phyloP scores from a whole-genome alignment of 2,113 vertebrate genomes.

The Lophochroa leadbeateri region DNA sequence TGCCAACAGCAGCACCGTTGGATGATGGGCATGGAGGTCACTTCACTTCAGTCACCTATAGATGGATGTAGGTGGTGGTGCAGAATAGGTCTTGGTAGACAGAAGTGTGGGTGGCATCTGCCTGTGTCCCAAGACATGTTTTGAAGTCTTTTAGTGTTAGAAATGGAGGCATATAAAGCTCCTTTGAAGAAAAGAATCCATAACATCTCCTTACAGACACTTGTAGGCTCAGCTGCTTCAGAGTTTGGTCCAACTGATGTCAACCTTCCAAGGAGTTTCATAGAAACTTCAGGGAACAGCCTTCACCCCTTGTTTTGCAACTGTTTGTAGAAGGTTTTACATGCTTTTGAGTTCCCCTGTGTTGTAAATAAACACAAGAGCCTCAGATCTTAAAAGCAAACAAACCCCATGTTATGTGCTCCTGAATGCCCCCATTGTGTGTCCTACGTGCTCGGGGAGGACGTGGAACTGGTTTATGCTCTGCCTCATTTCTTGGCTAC shows the following conservation, averaged over 20 bases:
- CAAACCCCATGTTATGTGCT: not conserved
- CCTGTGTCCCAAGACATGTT: not conserved
- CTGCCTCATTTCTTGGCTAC: not conserved
- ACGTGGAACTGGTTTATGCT: not conserved
- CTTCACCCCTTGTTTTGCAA: not conserved
- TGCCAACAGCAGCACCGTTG: not conserved
- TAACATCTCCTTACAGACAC: not conserved
- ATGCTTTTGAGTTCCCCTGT: not conserved
- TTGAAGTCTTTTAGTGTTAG: not conserved
- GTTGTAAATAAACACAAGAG: not conserved
- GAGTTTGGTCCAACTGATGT: not conserved
- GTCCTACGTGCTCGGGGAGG: not conserved
- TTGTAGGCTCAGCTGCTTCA: not conserved
- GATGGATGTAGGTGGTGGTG: not conserved
- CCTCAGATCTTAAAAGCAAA: not conserved
- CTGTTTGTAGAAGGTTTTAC: not conserved
- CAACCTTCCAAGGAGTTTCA: not conserved
- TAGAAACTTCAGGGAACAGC: not conserved
- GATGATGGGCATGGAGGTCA: not conserved
- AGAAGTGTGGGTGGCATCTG: not conserved
- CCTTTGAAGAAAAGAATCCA: not conserved
- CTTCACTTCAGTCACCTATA: too few relatives aligned
- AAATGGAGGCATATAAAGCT: not conserved
- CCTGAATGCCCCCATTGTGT: conserved; percentile 8
- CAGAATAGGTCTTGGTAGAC: not conserved